Conservation (phyloP, 2,113 vertebrate species). For the Otis tarda region DNA sequence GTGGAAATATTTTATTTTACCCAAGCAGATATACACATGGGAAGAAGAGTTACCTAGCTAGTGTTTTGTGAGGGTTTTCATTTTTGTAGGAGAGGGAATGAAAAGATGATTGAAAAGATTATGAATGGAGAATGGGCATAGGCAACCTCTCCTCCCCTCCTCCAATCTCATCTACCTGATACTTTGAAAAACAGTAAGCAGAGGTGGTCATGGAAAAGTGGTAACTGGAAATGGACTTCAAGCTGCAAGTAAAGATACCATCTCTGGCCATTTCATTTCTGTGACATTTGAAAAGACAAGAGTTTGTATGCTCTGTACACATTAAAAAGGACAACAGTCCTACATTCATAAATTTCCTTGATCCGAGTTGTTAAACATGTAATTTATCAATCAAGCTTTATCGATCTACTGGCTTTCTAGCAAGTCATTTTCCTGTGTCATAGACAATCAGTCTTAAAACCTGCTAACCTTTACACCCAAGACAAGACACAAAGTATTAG, state of each 20-base stretch:
- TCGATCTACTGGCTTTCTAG: neutral
- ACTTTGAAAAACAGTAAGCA: neutral
- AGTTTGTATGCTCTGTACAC: neutral
- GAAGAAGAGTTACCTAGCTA: neutral
- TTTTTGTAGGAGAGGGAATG: neutral
- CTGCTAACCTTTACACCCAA: neutral
- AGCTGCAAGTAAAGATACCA: neutral
- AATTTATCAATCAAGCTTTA: neutral
- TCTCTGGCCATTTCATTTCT: neutral
- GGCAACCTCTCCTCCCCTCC: neutral
- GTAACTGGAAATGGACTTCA: neutral
- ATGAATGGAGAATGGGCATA: neutral
- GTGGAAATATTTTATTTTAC: neutral
- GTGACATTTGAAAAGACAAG: neutral
- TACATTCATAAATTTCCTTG: neutral
- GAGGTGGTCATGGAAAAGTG: neutral
- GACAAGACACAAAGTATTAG: neutral
- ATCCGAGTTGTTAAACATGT: neutral
- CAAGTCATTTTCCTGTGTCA: neutral
- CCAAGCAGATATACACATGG: neutral
- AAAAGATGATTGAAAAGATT: neutral
- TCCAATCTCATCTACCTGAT: neutral
- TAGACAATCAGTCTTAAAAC: neutral
- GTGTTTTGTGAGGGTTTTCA: neutral
- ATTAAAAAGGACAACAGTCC: neutral